These are phyloP conservation scores for Solenopsis fugax DNA, from an alignment of 1,140 invertebrate genomes.

Conservation along the genomic window DNA sequence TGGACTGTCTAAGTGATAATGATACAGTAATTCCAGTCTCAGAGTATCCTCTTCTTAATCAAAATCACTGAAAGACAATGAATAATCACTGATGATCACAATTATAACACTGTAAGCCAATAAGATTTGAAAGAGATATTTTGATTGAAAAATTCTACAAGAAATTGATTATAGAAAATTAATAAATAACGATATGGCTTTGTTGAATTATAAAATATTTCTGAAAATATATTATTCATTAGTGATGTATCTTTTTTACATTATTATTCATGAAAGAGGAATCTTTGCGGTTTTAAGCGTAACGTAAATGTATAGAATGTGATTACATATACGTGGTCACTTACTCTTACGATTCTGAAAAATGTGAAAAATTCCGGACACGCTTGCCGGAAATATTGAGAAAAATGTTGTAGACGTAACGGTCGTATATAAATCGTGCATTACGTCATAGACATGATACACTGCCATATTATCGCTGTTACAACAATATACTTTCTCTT, in stretches of 20 bases:
- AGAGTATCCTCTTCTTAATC: no score
- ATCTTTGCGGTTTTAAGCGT: background rate
- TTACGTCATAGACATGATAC: conserved; percentile 57
- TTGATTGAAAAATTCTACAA: background rate
- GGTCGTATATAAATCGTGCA: conserved; percentile 66
- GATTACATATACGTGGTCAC: conserved; percentile 52
- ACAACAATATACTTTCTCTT: conserved; percentile 58
- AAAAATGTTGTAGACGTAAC: conserved; percentile 61
- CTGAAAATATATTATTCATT: background rate
- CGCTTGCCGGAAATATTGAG: conserved; percentile 55
- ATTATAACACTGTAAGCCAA: no score
- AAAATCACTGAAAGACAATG: no score
- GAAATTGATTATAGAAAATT: conserved; percentile 3
- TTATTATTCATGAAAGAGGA: background rate
- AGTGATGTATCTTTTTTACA: background rate
- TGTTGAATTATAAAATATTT: background rate
- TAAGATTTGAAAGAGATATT: no score
- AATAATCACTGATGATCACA: no score
- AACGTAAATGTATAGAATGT: conserved; percentile 45
- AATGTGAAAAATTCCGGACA: conserved; percentile 62
- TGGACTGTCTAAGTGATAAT: no score
- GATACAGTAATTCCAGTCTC: no score
- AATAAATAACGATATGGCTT: background rate
- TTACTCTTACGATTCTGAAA: conserved; percentile 52
- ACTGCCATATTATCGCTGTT: conserved; percentile 63